Base-by-base conservation (phyloP, 2,888 invertebrate genomes). In the Cosmia trapezina region DNA sequence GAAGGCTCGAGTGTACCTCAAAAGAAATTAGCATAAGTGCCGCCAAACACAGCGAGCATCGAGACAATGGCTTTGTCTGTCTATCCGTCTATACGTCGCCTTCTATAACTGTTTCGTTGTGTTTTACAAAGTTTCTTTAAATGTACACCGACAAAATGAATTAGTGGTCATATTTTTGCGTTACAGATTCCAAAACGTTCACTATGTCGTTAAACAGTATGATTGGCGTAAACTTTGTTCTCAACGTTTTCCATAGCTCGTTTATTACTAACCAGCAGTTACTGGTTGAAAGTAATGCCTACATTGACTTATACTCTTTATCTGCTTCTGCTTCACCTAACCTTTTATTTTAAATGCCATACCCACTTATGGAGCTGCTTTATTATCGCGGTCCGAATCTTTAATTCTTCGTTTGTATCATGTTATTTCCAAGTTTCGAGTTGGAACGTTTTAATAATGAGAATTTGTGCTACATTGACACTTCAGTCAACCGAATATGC, bases 51-150 rank as follows among this genome's bases (percentile, higher is more conserved):
- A 90, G 91, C 87, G 89, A 87, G 87, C 86, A 81, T 83, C 83
- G 90, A 93, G 91, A 96, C 96, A 96, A 96, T 95, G 94, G 91
- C 95, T 95, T 96, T 95, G 95, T 95, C 93, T 91, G 93, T 91
- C 91, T 90, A 90, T 93, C 89, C 89, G 92, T 92, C 92, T 89
- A 89, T 88, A 85, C 89, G 93, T 92, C 92, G 92, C 91, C 90
- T 86, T 84, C 88, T 89, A 85, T 93, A 92, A 93, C 93, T 91
- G 93, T 92, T 91, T 87, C 86, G 86, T 89, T 91, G 88, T 86
- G 88, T 90, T 90, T 92, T 90, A 91, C 91, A 89, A 88, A 90
- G 90, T 89, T 88, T 90, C 91, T 92, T 91, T 84, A 88, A 91
- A 89, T 53, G 76, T 88, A 82, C 87, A 88, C 88, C 88, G 87